Evolutionary conservation across 1,140 invertebrate genomes (phyloP), one percentile per base, ranked within the genome.

Genomic region (Drosophila ficusphila): DNA sequence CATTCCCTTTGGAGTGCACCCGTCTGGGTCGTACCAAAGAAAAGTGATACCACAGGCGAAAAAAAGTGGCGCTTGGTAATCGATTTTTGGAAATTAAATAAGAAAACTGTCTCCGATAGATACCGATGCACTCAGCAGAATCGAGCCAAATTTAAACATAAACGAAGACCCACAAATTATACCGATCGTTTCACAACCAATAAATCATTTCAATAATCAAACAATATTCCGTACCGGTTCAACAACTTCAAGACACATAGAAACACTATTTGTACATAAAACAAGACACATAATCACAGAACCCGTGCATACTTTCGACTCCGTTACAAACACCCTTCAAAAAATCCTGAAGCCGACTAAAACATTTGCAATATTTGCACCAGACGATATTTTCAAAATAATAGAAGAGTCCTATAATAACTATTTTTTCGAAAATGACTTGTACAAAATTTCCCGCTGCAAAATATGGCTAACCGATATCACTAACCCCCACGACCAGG

Each of bases 221-320:
- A 39, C 11, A 39, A 19, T 38, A 18, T 38, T 38, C 12, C n/a
- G 34, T 16, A 36, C 34, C 14, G 34, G 14, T 9, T 16, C 14
- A 18, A 38, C 34, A 38, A 8, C 6, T 18, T 29, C 27, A 29
- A 41, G n/a, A n/a, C n/a, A n/a, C n/a, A n/a, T n/a, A n/a, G 36
- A 53, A 53, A 53, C 36, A 53, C 49, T 23, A 53, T 53, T 39
- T 53, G 8, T 11, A 21, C 21, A 29, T 18, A 41, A 53, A 53
- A 29, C 29, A 53, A 53, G 36, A 52, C 34, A 52, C 34, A 52
- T 39, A 39, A 52, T 29, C 34, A 39, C 49, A 39, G 12, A 36
- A 16, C 34, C 34, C 21, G 34, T 39, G 5, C 49, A 52, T 27
- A 41, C 36, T 16, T 53, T 53, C 36, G 49, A 53, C 21, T 53